Base-by-base conservation (phyloP, 37 sponge, comb jelly and placozoan genomes). In the Chondrosia reniformis region DNA sequence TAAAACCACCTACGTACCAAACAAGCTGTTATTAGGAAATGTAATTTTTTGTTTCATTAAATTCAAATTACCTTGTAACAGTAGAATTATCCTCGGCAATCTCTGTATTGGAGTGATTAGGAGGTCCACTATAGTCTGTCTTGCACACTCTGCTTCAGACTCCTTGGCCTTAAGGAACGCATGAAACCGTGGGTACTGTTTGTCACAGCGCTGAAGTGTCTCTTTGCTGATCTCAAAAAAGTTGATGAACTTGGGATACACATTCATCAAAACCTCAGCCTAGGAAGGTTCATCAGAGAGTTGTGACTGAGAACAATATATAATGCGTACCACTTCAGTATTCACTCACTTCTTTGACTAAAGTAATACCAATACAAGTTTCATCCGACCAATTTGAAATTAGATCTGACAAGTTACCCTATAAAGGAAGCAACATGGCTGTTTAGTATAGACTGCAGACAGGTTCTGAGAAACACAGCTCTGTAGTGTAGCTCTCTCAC, bases 211-310 rank as follows among this genome's bases (percentile, higher is more conserved):
- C 36, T 80, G 63, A 80, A 95, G 81, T 10, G 85, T 77, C 71
- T 87, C 87, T 78, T 94, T 89, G 45, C 88, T 84, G 45, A 83
- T 63, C 40, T 95, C 96, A 84, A 86, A 95, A 79, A 89, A 95
- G 76, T 95, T 95, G 45, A 92, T 81, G 61, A 93, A 95, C 1
- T 84, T 89, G 15, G 96, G 96, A 55, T 95, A 95, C 46, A 92
- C 90, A 10, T 74, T 54, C 5, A 86, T 45, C 36, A 95, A 38
- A 6, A 73, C 93, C 17, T 95, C 94, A 44, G 89, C 73, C 90
- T 90, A 67, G n/a, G 34, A 57, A 59, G 0, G 66, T 10, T 4
- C 6, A 36, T 64, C 19, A 2, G 7, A 2, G 7, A 36, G 2
- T 3, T 4, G 34, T 21, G 33, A 13, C 31, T 17, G 66, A 28